Base-by-base conservation (phyloP, 2,888 invertebrate genomes). In the Mimachlamys varia region DNA sequence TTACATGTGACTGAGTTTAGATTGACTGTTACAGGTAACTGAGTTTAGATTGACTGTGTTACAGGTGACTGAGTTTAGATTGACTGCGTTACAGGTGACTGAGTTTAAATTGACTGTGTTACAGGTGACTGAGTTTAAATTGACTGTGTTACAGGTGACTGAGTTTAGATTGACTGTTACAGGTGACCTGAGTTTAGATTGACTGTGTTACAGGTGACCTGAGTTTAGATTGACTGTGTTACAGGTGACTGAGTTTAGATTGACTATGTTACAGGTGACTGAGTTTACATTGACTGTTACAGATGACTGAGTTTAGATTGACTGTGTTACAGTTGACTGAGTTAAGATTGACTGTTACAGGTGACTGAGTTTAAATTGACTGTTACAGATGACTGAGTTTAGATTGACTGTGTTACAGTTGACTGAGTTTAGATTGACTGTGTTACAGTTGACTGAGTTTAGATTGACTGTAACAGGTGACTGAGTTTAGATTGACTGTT, bases 1-100 rank as follows among this genome's bases (percentile, higher is more conserved):
- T 62, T n/a, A 62, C 62, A 62, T n/a, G 62, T 62, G 62, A 62
- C 62, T 62, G 62, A n/a, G n/a, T 62, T 62, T 15, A n/a, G 62
- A 22, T n/a, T 4, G 10, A 27, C 27, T 53, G 62, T 62, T n/a
- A 62, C n/a, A n/a, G n/a, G n/a, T n/a, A n/a, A n/a, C n/a, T n/a
- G n/a, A n/a, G 58, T 58, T 12, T 22, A 22, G 58, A n/a, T n/a
- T n/a, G 10, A 22, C 4, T 49, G 49, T 88, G 44, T 88, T n/a
- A 49, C 27, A 89, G 53, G 27, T 89, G 50, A 12, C 37, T 89
- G 50, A 49, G 37, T 88, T 76, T n/a, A 2, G 62, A 27, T 27
- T 5, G 3, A 27, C 3, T n/a, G 27, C 27, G 58, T 58, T 58
- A 58, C 19, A 58, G 58, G 58, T 58, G 58, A 58, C 58, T 58